Evolutionary conservation across 2,113 vertebrate species (phyloP), one percentile per base, ranked within the genome.

Genomic region (Conger conger): DNA sequence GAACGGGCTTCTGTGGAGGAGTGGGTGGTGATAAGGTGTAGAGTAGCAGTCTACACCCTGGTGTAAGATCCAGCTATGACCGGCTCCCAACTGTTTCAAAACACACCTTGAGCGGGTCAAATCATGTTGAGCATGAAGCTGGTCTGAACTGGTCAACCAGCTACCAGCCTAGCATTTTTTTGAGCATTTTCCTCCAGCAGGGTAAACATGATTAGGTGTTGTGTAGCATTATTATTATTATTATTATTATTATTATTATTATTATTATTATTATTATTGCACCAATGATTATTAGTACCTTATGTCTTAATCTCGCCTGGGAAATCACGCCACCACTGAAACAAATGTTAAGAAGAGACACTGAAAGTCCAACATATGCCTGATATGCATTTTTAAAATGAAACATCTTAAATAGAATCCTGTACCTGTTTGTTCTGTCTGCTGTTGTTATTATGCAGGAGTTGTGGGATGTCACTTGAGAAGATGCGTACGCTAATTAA

Each of bases 161-260:
- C n/a, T n/a, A n/a, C n/a, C n/a, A n/a, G n/a, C n/a, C n/a, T n/a
- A n/a, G n/a, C n/a, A n/a, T n/a, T n/a, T n/a, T n/a, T n/a, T n/a
- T n/a, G n/a, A n/a, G n/a, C n/a, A n/a, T n/a, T n/a, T n/a, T n/a
- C n/a, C n/a, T n/a, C n/a, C n/a, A n/a, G n/a, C n/a, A n/a, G n/a
- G n/a, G n/a, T n/a, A n/a, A 84, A 89, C 86, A 63, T 86, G 86
- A 86, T 84, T 87, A 45, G 73, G 83, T 90, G 81, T 86, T 87
- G 86, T 90, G 37, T 4, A 33, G 13, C 20, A 60, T 15, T 15
- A 20, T 20, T 60, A 60, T 18, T 73, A 73, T 73, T 7, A n/a
- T 68, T n/a, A n/a, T 68, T n/a, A 68, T 68, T 33, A 73, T 73
- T 13, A 73, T 73, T 8, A 17, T 30, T 33, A 73, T 63, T 11